Conservation (phyloP, 92 coral and sea anemone genomes). For the Paramuricea clavata region DNA sequence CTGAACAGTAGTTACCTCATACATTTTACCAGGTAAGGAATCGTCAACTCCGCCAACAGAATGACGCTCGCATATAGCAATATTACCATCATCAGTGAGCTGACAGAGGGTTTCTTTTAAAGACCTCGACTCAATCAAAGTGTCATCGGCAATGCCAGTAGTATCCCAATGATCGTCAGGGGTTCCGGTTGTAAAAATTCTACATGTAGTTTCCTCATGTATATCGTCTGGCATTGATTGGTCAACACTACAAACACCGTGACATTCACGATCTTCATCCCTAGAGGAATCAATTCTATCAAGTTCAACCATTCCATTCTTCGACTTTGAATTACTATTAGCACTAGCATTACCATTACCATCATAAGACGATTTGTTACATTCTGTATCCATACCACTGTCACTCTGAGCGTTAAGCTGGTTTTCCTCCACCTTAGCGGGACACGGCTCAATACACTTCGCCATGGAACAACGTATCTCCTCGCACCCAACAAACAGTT, state of each 20-base stretch:
- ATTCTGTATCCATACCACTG: not conserved
- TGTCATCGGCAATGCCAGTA: not conserved
- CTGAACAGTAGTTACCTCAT: no score
- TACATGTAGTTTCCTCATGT: not conserved
- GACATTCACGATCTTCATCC: not conserved
- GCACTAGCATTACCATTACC: not conserved
- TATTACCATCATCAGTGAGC: no score
- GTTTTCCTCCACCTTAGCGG: conserved; percentile 1
- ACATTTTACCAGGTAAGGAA: no score
- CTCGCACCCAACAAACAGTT: not conserved
- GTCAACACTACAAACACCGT: no score
- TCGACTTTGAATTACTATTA: not conserved
- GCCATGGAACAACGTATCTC: not conserved
- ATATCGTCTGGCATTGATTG: no score
- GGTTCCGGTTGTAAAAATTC: not conserved
- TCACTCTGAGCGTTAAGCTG: not conserved
- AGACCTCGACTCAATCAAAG: no score
- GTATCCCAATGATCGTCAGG: not conserved
- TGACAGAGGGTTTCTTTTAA: no score
- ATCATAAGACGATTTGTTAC: conserved; percentile 32
- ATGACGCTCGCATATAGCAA: no score
- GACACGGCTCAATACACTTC: not conserved
- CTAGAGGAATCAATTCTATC: no score
- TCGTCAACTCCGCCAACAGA: no score
- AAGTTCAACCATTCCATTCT: not conserved